Evolutionary conservation across 1,140 invertebrate genomes (phyloP), one percentile per base, ranked within the genome.

Genomic region (Euglossa dilemma): DNA sequence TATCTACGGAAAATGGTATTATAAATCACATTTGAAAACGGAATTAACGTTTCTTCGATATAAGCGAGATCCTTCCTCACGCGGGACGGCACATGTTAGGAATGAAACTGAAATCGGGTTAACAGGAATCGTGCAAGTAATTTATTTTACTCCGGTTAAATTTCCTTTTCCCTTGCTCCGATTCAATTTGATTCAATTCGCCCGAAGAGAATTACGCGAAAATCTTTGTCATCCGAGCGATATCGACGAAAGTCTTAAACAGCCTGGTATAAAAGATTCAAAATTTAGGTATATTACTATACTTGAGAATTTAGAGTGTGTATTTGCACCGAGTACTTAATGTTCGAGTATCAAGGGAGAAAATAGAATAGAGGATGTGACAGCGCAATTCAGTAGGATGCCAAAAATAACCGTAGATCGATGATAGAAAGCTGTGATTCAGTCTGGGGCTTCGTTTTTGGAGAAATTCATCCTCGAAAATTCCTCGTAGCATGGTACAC

Each of bases 111-210:
- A 70, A 28, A 47, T 52, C 47, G 7, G 47, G 11, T n/a, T 43
- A 61, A 47, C 23, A 47, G 57, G 16, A 63, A 36, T 50, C 18
- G 23, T 6, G 28, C 20, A 43, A n/a, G n/a, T n/a, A n/a, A n/a
- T n/a, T n/a, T 73, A 45, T 57, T 45, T 57, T 56, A 73, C n/a
- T 7, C n/a, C 1, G 1, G 57, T 12, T 25, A 6, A 0, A 43
- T 43, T 12, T 16, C 6, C 36, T 18, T 45, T 6, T 25, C 11
- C 11, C 12, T 18, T 25, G 45, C 54, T 36, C 4, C 1, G 36
- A 11, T 50, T 50, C 45, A 20, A 8, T 54, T 71, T 71, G 36
- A 71, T 71, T 54, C 50, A 50, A n/a, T 69, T 69, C 50, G n/a
- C 45, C 50, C 23, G 45, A 25, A 50, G 5, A 8, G 23, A 67